phyloP scores from a whole-genome alignment of 2,797 vertebrate species.

The Coracias cyanogaster region DNA sequence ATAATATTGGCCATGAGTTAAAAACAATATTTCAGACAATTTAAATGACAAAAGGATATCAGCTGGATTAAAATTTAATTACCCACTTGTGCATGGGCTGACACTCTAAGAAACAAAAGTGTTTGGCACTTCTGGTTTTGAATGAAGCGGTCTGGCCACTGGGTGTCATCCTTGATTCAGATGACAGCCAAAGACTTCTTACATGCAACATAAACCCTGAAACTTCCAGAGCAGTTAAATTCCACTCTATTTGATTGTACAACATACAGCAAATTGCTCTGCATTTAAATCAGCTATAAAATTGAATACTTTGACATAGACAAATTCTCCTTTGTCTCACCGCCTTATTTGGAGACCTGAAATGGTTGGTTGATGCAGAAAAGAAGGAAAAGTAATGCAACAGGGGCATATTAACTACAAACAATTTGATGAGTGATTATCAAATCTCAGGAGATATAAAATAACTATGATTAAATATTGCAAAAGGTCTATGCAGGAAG shows the following conservation, averaged over 20 bases:
- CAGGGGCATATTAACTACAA: neutral
- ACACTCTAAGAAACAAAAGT: neutral
- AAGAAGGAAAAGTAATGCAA: neutral
- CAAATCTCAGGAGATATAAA: slow-evolving; percentile 3
- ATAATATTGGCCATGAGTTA: neutral
- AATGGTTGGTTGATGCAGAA: neutral
- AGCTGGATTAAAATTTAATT: slow-evolving; percentile 21
- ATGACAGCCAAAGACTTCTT: slow-evolving; percentile 23
- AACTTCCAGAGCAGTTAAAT: slow-evolving; percentile 53
- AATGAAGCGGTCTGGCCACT: slow-evolving; percentile 71
- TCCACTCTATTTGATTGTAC: slow-evolving; percentile 68
- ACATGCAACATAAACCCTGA: neutral
- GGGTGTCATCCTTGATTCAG: slow-evolving; percentile 80
- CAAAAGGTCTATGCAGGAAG: neutral
- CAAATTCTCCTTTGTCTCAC: slow-evolving; percentile 65
- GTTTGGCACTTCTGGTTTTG: neutral
- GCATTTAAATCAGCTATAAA: slow-evolving; percentile 74
- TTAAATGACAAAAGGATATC: neutral
- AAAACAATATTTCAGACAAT: neutral
- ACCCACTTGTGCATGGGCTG: neutral
- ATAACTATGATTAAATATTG: slow-evolving; percentile 32
- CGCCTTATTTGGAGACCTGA: slow-evolving; percentile 25
- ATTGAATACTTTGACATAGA: slow-evolving; percentile 70
- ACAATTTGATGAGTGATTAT: slow-evolving; percentile 21
- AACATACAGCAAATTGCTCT: slow-evolving; percentile 69